These are phyloP conservation scores for Scolopax mira DNA, from an alignment of 2,113 vertebrate species.

Conservation along the genomic window DNA sequence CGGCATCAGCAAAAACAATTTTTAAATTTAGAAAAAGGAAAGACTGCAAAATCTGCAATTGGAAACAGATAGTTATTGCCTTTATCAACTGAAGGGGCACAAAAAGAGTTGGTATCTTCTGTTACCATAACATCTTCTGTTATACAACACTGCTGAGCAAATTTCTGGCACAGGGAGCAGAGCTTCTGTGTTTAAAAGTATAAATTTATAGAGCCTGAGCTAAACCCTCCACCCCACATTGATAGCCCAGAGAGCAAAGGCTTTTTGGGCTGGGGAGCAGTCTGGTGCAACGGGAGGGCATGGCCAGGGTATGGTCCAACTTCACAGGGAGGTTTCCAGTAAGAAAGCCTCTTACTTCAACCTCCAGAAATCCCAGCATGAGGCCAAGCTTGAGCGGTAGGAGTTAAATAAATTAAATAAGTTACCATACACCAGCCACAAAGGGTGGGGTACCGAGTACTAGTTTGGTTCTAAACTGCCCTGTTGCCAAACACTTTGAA, in stretches of 20 bases:
- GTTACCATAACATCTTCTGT: too few relatives aligned
- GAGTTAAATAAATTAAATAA: not conserved
- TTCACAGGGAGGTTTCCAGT: not conserved
- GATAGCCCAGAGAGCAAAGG: not conserved
- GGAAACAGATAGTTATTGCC: not conserved
- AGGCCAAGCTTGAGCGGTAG: not conserved
- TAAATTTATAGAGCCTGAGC: not conserved
- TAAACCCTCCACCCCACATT: fast-evolving
- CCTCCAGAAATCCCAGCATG: not conserved
- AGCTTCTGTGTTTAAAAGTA: not conserved
- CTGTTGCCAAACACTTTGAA: not conserved
- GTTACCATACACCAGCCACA: not conserved
- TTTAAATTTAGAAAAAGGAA: not conserved
- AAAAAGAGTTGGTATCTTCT: not conserved
- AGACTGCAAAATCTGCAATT: not conserved
- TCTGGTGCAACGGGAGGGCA: not conserved
- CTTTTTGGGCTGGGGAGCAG: not conserved
- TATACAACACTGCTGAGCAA: not conserved
- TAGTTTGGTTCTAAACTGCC: not conserved
- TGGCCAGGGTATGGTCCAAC: fast-evolving
- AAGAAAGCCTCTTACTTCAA: not conserved
- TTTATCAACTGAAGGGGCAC: not conserved
- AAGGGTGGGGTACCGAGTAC: not conserved
- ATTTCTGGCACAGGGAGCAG: not conserved
- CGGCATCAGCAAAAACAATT: not conserved